Percentiles rank a stretch among this genome's conserved stretches.
Conservation (phyloP, 2,888 invertebrate species). For the Spisula solida region DNA sequence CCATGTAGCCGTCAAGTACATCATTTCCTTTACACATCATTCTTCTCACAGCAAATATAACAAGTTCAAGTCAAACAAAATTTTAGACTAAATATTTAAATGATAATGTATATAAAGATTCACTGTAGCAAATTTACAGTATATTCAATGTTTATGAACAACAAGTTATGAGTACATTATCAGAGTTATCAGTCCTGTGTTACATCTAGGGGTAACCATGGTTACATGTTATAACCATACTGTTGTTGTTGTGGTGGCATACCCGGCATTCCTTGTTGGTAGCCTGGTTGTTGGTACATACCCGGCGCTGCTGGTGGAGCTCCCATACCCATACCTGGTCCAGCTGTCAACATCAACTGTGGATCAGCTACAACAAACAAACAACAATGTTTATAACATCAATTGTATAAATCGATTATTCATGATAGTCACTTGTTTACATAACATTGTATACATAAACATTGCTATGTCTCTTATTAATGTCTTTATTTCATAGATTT, state of each 20-base stretch:
- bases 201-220: not conserved
- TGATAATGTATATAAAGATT: constrained; percentile 12
- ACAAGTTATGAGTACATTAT: constrained; percentile 12
- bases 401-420: too few relatives aligned
- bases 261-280: constrained; percentile 59
- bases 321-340: constrained; percentile 89
- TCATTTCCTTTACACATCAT: not conserved
- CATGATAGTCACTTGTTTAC: too few relatives aligned
- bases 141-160: constrained; percentile 13
- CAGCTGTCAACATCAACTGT: constrained; percentile 99
- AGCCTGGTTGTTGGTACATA: constrained; percentile 70
- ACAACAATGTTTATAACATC: not conserved
- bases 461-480: too few relatives aligned
- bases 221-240: constrained; percentile 62
- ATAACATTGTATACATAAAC: too few relatives aligned
- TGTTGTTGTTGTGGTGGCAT: constrained; percentile 69
- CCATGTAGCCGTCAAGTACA: constrained; percentile 4
- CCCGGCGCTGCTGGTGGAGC: constrained; percentile 67
- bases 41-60: not conserved
- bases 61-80: constrained; percentile 26
- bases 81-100: constrained; percentile 28
- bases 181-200: not conserved
- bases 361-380: constrained; percentile 90
- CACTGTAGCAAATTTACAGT: constrained; percentile 18
- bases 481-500: too few relatives aligned